phyloP scores from a whole-genome alignment of 2,113 vertebrate species.

The Orcinus orca region DNA sequence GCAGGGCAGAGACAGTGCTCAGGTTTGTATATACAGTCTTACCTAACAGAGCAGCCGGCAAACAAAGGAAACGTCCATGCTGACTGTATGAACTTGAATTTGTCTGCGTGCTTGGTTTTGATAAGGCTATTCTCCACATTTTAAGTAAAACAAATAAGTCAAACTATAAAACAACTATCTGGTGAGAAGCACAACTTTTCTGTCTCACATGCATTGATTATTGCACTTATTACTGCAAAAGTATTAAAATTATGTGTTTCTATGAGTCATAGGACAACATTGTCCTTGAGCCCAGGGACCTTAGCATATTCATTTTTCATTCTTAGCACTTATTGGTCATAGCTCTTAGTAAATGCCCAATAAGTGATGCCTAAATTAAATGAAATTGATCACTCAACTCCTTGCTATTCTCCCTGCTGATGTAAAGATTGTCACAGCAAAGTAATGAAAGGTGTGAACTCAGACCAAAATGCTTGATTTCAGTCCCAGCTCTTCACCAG shows the following conservation, averaged over 20 bases:
- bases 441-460: neutral
- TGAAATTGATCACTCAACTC: neutral
- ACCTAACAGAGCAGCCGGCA: neutral
- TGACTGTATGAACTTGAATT: neutral
- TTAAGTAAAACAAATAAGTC: constrained; percentile 2
- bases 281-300: neutral
- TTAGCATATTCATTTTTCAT: neutral
- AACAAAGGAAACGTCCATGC: neutral
- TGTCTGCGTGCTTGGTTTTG: neutral
- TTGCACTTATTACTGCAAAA: neutral
- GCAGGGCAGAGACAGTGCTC: neutral
- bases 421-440: neutral
- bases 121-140: neutral
- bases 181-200: neutral
- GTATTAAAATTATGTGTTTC: neutral
- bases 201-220: neutral
- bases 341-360: neutral
- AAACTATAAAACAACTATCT: neutral
- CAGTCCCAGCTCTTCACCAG: neutral
- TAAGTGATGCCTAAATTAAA: neutral
- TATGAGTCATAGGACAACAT: neutral
- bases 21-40: neutral
- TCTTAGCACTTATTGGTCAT: neutral
- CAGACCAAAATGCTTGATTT: neutral
- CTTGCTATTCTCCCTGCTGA: neutral